Base-by-base conservation (phyloP, 2,888 invertebrate genomes). In the Sclerodermus sp. region DNA sequence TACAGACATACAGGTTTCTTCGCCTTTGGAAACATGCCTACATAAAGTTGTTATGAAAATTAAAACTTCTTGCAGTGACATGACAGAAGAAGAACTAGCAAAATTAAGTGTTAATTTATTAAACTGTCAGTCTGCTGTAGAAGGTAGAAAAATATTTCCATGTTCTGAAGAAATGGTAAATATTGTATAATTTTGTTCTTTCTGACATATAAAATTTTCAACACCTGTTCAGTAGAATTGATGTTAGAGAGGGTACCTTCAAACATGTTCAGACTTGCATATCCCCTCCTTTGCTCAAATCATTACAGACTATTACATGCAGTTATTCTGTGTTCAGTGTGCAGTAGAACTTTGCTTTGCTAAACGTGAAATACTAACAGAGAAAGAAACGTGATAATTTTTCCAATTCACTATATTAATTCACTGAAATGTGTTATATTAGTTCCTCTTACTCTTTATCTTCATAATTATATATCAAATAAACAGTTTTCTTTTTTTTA, bases 91-190 rank as follows among this genome's bases (percentile, higher is more conserved):
- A 64, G 82, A 87, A 51, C 67, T 88, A 18, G 84, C 85, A 0
- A 87, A 87, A 74, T 70, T 88, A 49, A 83, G 87, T 38, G 86
- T 88, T 13, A 83, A 84, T 70, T 76, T 88, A 30, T 76, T 88
- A 40, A 88, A 88, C 73, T 88, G 88, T 66, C 87, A 88, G 66
- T 84, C 85, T 0, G 79, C 80, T 37, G 80, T 82, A 6, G 87
- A 87, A 72, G 84, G 85, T 2, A 76, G 87, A 45, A 78, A 79
- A 58, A 79, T 81, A 31, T 87, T 79, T 70, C 81, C 83, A 0
- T 88, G 88, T 64, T 82, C 83, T 0, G 81, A 82, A 34, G 76
- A 81, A 52, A 87, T 87, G 87, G 83, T 83, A 77, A 23, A 8
- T 23, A 23, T 23, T 23, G 8, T 8, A 23, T 23, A 5, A 8